Base-by-base conservation (phyloP, 2,113 vertebrate genomes). In the Zeus faber region DNA sequence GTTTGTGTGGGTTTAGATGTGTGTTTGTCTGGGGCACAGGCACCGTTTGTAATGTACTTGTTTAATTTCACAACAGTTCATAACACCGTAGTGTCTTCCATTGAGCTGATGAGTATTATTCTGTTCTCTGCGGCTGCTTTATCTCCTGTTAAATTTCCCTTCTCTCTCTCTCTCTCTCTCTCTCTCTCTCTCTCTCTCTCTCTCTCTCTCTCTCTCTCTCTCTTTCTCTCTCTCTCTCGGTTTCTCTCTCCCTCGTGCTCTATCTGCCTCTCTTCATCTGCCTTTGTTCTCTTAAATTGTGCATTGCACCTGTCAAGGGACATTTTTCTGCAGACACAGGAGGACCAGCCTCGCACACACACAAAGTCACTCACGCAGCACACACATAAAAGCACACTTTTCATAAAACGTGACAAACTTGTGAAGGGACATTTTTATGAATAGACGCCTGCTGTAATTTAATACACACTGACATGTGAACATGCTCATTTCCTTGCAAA, bases 61-160 rank as follows among this genome's bases (percentile, higher is more conserved):
- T 21, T 23, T 17, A 16, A 10, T 6, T 17, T 16, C 16, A n/a
- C n/a, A n/a, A n/a, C 2, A 43, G 20, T 14, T 25, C 49, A 65
- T 18, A 75, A 69, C 79, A 49, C 72, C 62, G 67, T 27, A 44
- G 59, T 65, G 58, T 67, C 62, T 76, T 74, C 64, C 54, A 51
- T 61, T 70, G 48, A 73, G 26, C 60, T 70, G 18, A 46, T 21
- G 8, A 60, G 33, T 59, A 49, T 71, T 67, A 5, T 73, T 56
- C 51, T 55, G 54, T 26, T 55, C 49, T 73, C 23, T 62, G 62
- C 67, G 54, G 8, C 45, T 39, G 46, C 43, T 54, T 58, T 57
- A 72, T 67, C 63, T 24, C n/a, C 21, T 13, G 1, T 24, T 1
- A n/a, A 4, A 35, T 13, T 41, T 29, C 26, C 1, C 6, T 27